Base-by-base conservation (phyloP, 2,797 vertebrate species). In the Sebastiscus tertius region DNA sequence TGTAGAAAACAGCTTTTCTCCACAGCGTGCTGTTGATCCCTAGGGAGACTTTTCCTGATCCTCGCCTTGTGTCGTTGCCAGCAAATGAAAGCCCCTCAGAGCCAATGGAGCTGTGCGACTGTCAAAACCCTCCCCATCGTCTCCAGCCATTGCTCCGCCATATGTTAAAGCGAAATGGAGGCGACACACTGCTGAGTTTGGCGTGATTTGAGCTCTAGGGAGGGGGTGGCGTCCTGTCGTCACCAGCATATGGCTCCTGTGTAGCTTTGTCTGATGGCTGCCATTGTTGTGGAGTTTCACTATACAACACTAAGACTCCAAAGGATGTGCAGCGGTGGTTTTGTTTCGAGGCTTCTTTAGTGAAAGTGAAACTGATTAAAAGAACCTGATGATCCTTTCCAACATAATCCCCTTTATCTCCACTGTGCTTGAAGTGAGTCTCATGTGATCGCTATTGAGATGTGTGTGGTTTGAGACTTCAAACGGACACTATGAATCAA, bases 161-260 rank as follows among this genome's bases (percentile, higher is more conserved):
- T 94, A 93, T 94, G 93, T 89, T 93, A 75, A 90, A 80, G 82
- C 80, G 82, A 88, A 89, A 87, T 13, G 80, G 72, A 85, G 77
- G 85, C 63, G 64, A 75, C 73, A 75, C 67, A 9, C 74, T 76
- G 86, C 88, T 81, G 88, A 81, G 86, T 84, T 67, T 88, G 89
- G 84, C 81, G 66, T 72, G 82, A 87, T 83, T 77, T 58, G 36
- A 78, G 77, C 88, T 82, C 85, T 5, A 14, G 89, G 91, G 84
- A 85, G 72, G 29, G 31, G 22, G 55, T 73, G 86, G 72, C 22
- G 5, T 88, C 85, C 82, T 74, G 87, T 92, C 78, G 83, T 92
- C 87, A 79, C 55, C 31, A 65, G 54, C 91, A 89, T 90, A 93
- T 92, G 91, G 88, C 72, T 89, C 84, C 80, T 36, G 11, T 7